These are phyloP conservation scores for Zaprionus camerounensis DNA, from an alignment of 1,140 invertebrate species.

Conservation along the genomic window DNA sequence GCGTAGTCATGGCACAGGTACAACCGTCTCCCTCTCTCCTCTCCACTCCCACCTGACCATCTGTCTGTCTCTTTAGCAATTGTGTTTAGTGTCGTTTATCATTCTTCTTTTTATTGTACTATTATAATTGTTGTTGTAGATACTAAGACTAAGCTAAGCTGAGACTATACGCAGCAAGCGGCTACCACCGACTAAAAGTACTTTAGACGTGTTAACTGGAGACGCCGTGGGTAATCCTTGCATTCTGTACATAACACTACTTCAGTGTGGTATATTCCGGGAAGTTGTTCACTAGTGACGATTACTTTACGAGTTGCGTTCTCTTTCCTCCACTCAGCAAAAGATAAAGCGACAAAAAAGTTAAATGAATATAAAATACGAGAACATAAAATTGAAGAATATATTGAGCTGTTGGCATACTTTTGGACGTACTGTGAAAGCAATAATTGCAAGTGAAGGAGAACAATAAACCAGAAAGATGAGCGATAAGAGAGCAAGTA, in stretches of 20 bases:
- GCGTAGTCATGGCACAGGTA: background rate
- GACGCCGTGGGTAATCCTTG: conserved; percentile 7
- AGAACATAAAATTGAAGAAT: background rate
- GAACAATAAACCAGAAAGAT: conserved; percentile 6
- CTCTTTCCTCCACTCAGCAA: background rate
- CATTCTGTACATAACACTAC: conserved; percentile 5
- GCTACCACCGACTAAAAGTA: conserved; percentile 68
- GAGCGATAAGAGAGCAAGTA: background rate
- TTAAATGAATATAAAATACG: background rate
- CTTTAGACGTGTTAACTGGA: conserved; percentile 60
- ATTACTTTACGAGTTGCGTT: conserved; percentile 24
- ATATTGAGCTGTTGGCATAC: background rate
- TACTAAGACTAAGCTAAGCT: conserved; percentile 35
- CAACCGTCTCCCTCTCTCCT: background rate
- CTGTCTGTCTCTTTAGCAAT: background rate
- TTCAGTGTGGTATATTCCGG: background rate
- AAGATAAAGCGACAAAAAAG: background rate
- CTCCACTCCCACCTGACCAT: background rate
- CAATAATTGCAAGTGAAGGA: conserved; percentile 16
- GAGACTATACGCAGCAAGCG: conserved; percentile 60
- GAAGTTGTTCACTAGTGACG: conserved; percentile 1
- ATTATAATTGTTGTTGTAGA: conserved; percentile 70
- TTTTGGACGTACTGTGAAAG: conserved; percentile 28
- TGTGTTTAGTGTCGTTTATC: background rate
- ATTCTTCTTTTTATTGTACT: conserved; percentile 35